A percentile compares a stretch with the other conserved stretches of the same genome.
These are phyloP conservation scores for Argynnis bischoffii DNA, from an alignment of 2,888 invertebrate species.

Conservation along the genomic window DNA sequence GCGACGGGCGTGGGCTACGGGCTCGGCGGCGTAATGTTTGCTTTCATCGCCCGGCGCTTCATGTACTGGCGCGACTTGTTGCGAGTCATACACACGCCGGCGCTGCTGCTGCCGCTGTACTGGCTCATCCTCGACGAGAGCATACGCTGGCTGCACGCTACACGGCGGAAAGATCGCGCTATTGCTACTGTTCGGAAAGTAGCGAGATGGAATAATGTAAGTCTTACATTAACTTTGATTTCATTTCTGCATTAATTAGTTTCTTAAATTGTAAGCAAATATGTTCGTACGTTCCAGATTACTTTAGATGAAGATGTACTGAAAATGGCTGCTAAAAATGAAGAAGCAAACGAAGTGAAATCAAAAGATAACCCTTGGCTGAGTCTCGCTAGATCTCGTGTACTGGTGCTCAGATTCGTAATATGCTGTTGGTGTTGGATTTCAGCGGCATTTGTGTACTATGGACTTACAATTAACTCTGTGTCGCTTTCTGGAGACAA, in stretches of 20 bases:
- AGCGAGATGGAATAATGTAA: conserved; percentile 84
- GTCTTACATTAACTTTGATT: not conserved
- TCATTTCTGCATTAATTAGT: too few species aligned
- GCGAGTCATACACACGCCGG: conserved; percentile 85
- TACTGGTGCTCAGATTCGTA: conserved; percentile 57
- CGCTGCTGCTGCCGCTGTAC: conserved; percentile 85
- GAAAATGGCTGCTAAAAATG: conserved; percentile 48
- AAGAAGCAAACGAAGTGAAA: conserved; percentile 32
- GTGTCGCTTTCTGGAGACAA: conserved; percentile 77
- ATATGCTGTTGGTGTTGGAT: conserved; percentile 84
- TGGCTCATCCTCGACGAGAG: conserved; percentile 88
- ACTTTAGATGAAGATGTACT: conserved; percentile 58
- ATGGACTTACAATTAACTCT: conserved; percentile 89
- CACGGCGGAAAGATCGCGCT: conserved; percentile 81
- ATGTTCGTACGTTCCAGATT: conserved; percentile 46
- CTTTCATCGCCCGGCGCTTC: conserved; percentile 65
- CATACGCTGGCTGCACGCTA: conserved; percentile 88
- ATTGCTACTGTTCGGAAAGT: conserved; percentile 83
- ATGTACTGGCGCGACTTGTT: conserved; percentile 87
- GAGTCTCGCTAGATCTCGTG: conserved; percentile 55
- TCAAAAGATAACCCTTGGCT: conserved; percentile 53
- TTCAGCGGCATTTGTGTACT: conserved; percentile 89
- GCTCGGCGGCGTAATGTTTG: conserved; percentile 80
- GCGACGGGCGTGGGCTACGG: conserved; percentile 72
- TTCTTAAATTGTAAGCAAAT: not conserved